phyloP scores from a whole-genome alignment of 92 coral and sea anemone species.

The Nematostella vectensis region DNA sequence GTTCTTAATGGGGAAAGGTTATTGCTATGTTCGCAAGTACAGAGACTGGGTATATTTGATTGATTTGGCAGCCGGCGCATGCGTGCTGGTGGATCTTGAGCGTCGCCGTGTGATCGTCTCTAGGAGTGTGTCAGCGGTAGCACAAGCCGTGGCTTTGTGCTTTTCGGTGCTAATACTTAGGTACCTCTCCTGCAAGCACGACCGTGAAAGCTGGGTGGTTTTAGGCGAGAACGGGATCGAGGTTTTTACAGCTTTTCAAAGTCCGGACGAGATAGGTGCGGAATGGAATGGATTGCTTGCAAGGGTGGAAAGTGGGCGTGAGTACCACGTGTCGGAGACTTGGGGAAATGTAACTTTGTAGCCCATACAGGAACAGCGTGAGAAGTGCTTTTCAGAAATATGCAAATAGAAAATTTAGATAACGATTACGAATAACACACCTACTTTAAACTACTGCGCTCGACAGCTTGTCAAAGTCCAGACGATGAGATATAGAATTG shows the following conservation, averaged over 20 bases:
- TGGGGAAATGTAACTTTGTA: not conserved
- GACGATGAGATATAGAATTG: too few relatives aligned
- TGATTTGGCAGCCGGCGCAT: constrained; percentile 20
- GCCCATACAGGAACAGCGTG: too few relatives aligned
- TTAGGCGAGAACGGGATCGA: constrained; percentile 21
- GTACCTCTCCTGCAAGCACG: constrained; percentile 14
- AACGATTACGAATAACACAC: too few relatives aligned
- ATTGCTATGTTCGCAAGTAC: constrained; percentile 41
- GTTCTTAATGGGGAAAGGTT: constrained; percentile 18
- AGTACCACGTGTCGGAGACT: constrained; percentile 4
- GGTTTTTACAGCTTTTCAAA: constrained; percentile 19
- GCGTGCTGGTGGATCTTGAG: constrained; percentile 24
- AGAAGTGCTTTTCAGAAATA: too few relatives aligned
- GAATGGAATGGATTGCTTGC: constrained; percentile 20
- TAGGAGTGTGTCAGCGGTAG: constrained; percentile 21
- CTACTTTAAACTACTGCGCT: too few relatives aligned
- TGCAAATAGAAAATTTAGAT: too few relatives aligned
- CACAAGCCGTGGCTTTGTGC: constrained; percentile 40
- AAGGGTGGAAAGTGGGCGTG: constrained; percentile 7
- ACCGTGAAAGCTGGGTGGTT: constrained; percentile 23
- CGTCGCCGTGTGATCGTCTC: constrained; percentile 36
- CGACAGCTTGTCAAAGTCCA: too few relatives aligned
- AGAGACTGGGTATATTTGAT: constrained; percentile 47
- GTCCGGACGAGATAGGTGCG: constrained; percentile 16
- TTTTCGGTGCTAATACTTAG: constrained; percentile 23